phyloP scores from a whole-genome alignment of 2,888 invertebrate species.

The Exephanes ischioxanthus region DNA sequence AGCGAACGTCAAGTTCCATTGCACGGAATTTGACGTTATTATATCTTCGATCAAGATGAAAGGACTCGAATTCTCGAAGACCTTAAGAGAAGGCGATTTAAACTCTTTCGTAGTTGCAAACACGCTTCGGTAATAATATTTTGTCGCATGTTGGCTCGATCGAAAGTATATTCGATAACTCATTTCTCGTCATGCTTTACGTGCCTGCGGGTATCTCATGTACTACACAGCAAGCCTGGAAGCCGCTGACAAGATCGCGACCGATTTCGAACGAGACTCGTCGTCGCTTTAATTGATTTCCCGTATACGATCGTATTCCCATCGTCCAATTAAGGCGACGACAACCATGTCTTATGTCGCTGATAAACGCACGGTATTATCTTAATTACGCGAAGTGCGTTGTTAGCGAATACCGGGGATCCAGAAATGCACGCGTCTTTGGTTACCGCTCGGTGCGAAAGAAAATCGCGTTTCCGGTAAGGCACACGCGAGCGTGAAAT shows the following conservation, averaged over 20 bases:
- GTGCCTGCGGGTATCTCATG: not conserved
- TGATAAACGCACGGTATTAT: slow-evolving; percentile 57
- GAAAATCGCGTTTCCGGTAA: slow-evolving; percentile 29
- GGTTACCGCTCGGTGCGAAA: slow-evolving; percentile 6
- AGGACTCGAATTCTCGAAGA: not conserved
- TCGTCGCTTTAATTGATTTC: slow-evolving; percentile 59
- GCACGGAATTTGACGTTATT: not conserved
- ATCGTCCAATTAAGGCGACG: slow-evolving; percentile 62
- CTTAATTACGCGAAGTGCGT: slow-evolving; percentile 47
- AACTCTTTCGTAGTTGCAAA: slow-evolving; percentile 21
- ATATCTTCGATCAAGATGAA: not conserved
- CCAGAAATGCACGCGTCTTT: not conserved
- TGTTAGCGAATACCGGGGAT: slow-evolving; percentile 42
- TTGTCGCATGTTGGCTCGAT: slow-evolving; percentile 5
- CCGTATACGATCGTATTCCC: slow-evolving; percentile 30
- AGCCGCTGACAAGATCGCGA: not conserved
- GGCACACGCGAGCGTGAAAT: slow-evolving; percentile 4
- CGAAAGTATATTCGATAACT: slow-evolving; percentile 18
- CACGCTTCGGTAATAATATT: slow-evolving; percentile 27
- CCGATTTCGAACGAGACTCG: slow-evolving; percentile 30
- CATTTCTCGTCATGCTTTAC: slow-evolving; percentile 9
- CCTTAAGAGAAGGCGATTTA: not conserved
- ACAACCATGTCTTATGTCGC: slow-evolving; percentile 38
- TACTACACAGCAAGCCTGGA: not conserved
- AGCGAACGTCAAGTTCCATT: not conserved